Evolutionary conservation across 2,797 vertebrate species (phyloP).

Genomic region (Gambusia yucatana): DNA sequence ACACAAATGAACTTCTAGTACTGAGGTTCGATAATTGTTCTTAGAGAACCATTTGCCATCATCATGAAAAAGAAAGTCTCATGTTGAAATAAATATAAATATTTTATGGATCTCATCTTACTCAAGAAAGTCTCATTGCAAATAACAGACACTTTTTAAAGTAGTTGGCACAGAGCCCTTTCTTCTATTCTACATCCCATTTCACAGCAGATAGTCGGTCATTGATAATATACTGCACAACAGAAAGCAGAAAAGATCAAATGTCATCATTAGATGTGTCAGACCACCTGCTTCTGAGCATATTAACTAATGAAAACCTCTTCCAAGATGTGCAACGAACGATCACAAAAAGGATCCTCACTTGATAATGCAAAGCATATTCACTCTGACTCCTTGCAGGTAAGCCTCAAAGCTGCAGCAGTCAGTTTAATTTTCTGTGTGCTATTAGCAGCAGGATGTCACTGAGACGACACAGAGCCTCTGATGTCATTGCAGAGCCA

Average conservation of each 20-base stretch:
- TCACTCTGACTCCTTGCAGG: slow-evolving; percentile 16
- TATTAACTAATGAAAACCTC: slow-evolving; percentile 23
- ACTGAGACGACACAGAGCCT: slow-evolving; percentile 35
- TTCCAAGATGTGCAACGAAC: not conserved
- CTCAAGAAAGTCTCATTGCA: slow-evolving; percentile 17
- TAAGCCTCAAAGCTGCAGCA: slow-evolving; percentile 36
- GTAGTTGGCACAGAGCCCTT: slow-evolving; percentile 22
- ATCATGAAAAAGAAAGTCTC: slow-evolving; percentile 16
- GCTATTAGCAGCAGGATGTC: slow-evolving; percentile 34
- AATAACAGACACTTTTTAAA: slow-evolving; percentile 35
- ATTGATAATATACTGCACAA: slow-evolving; percentile 31
- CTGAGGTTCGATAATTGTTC: not conserved
- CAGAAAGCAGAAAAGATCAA: slow-evolving; percentile 32
- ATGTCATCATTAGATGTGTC: slow-evolving; percentile 14
- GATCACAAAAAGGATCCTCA: slow-evolving; percentile 11
- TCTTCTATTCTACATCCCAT: slow-evolving; percentile 32
- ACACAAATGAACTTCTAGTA: not conserved
- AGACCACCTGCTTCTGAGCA: slow-evolving; percentile 17
- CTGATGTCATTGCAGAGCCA: slow-evolving; percentile 43
- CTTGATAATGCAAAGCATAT: slow-evolving; percentile 23
- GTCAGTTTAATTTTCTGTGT: slow-evolving; percentile 33
- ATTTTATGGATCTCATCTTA: slow-evolving; percentile 16
- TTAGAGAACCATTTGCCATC: slow-evolving; percentile 10
- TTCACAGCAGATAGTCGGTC: slow-evolving; percentile 20
- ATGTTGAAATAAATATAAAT: slow-evolving; percentile 6